Evolutionary conservation across 2,797 vertebrate species (phyloP).

Genomic region (Sitta carolinensis): DNA sequence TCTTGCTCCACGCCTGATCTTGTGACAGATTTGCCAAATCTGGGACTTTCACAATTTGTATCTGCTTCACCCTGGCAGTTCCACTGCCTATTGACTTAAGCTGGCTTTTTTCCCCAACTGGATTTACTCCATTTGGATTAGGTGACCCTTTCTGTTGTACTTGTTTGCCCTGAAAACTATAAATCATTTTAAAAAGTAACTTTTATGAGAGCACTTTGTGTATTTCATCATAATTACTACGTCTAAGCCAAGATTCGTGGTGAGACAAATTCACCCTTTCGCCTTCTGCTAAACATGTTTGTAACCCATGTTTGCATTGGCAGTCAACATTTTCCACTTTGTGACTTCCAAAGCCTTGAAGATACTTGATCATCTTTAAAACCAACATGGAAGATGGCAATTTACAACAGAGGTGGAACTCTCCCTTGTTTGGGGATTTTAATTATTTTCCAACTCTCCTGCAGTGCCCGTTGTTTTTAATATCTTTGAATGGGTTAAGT

Average conservation of each 20-base stretch:
- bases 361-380: not conserved
- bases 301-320: not conserved
- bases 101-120: not conserved
- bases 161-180: not conserved
- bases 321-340: not conserved
- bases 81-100: fast-evolving
- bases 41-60: not conserved
- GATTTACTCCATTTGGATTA: not conserved
- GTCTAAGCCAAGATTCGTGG: not conserved
- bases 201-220: not conserved
- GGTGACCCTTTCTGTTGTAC: not conserved
- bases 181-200: not conserved
- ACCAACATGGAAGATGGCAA: not conserved
- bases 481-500: not conserved
- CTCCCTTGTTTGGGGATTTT: not conserved
- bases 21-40: not conserved
- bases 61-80: not conserved
- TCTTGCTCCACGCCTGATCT: not conserved
- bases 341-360: not conserved
- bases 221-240: not conserved
- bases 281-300: not conserved
- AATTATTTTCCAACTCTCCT: not conserved
- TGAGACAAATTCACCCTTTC: not conserved
- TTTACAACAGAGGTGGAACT: not conserved
- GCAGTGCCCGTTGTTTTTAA: not conserved